Conservation (phyloP, 30 jellyfish, hydroid and myxozoan species). For the Hydractinia echinata region DNA sequence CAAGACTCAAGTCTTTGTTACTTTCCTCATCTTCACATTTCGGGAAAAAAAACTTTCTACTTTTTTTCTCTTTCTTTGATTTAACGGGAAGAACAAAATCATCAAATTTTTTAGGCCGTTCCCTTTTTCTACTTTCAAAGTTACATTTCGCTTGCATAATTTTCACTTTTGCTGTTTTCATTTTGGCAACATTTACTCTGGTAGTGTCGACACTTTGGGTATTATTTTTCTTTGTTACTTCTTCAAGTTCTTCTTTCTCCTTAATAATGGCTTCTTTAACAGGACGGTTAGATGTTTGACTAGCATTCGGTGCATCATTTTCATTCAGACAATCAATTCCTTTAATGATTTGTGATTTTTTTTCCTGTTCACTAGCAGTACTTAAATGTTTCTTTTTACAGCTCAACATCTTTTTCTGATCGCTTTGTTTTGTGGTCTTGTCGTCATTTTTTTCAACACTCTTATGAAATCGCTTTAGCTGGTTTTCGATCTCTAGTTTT, state of each 20-base stretch:
- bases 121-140: conserved; percentile 38
- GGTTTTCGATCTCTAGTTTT: conserved; percentile 38
- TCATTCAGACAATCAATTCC: too few species aligned
- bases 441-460: neutral
- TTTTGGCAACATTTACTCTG: too few species aligned
- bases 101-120: conserved; percentile 38
- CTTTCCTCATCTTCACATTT: neutral
- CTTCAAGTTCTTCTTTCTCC: too few species aligned
- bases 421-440: neutral
- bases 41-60: conserved; percentile 18
- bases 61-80: conserved; percentile 21
- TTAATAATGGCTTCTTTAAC: too few species aligned
- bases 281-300: too few species aligned
- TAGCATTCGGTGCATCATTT: too few species aligned
- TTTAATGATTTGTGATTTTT: too few species aligned
- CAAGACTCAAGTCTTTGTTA: neutral
- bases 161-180: too few species aligned
- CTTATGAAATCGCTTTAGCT: conserved; percentile 26
- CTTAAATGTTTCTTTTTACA: neutral
- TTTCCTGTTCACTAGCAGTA: too few species aligned
- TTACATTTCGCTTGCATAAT: neutral
- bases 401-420: conserved; percentile 11
- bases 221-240: too few species aligned
- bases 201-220: too few species aligned
- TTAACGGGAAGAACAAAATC: conserved; percentile 30